Base-by-base conservation (phyloP, 2,888 invertebrate species). In the Pollenia angustigena region DNA sequence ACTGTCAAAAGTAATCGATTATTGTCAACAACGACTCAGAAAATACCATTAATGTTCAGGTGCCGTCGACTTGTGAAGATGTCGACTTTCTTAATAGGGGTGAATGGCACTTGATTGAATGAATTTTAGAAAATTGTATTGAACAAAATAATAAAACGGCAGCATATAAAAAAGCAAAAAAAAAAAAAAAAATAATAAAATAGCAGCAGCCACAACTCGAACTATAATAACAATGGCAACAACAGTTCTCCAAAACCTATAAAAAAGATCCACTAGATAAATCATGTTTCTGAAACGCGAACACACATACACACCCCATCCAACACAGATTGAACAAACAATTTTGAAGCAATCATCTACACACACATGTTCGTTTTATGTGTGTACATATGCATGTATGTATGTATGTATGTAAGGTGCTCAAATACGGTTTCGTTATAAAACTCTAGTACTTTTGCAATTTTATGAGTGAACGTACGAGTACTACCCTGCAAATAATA, bases 251-350 rank as follows among this genome's bases (percentile, higher is more conserved):
- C 46, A 79, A 79, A 80, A 74, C 46, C 48, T 18, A 50, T 79
- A 74, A 52, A 81, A 74, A 23, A 74, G 81, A 81, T 81, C 66
- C 72, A 66, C 72, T 66, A 81, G 81, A 81, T 81, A 81, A 68
- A 81, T 50, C 81, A 81, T 74, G 81, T 74, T 74, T 46, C 56
- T 48, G 12, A 81, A 56, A 23, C 23, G 62, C 52, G 54, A 40
- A 16, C 16, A 72, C 18, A 56, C 16, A 54, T 7, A 42, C 16
- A 54, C 42, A 23, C 4, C 4, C n/a, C 54, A 16, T 54, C 42
- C 8, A 60, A 52, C 42, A 62, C 40, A 48, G 14, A 44, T 62
- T 62, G 44, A 71, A 62, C 48, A 50, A 1, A 16, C 40, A 14
- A 60, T n/a, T 32, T 48, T 4, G 52, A 75, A 64, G 32, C 50